Conservation (phyloP, 2,888 invertebrate genomes). For the Ophioninae sp. region DNA sequence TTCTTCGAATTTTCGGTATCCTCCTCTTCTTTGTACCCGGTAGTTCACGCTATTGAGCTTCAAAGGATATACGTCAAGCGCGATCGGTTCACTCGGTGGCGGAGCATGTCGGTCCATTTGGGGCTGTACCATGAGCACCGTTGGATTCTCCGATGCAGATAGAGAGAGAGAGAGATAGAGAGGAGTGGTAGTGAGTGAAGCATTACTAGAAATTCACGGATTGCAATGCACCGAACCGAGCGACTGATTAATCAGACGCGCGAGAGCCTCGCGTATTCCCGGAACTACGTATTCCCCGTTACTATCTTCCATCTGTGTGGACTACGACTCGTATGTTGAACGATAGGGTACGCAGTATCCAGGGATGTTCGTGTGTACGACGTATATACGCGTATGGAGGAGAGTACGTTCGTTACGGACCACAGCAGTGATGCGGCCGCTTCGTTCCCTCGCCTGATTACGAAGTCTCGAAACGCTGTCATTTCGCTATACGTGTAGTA, state of each 20-base stretch:
- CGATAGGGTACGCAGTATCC: slow-evolving; percentile 21
- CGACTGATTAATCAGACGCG: slow-evolving; percentile 63
- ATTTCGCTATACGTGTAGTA: slow-evolving; percentile 6
- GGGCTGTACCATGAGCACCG: slow-evolving; percentile 32
- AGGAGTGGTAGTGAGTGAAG: slow-evolving; percentile 38
- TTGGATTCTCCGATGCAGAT: slow-evolving; percentile 15
- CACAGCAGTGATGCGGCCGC: slow-evolving; percentile 42
- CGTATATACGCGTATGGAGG: not conserved
- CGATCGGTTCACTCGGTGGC: slow-evolving; percentile 36
- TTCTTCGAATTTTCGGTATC: not conserved
- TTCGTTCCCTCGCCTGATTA: slow-evolving; percentile 58
- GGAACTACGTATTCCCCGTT: slow-evolving; percentile 15
- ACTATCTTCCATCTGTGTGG: slow-evolving; percentile 37
- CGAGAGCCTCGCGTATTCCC: slow-evolving; percentile 24
- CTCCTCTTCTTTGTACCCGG: not conserved
- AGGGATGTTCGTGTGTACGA: slow-evolving; percentile 7
- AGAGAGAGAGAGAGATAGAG: not conserved
- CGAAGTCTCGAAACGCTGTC: slow-evolving; percentile 51
- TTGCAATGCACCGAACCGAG: slow-evolving; percentile 62
- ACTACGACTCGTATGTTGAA: slow-evolving; percentile 29
- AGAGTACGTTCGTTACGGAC: slow-evolving; percentile 57
- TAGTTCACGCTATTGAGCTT: slow-evolving; percentile 12
- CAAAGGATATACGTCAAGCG: slow-evolving; percentile 1
- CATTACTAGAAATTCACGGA: slow-evolving; percentile 60
- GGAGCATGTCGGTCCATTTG: slow-evolving; percentile 24